These are phyloP conservation scores for Poeciliopsis gracilis DNA, from an alignment of 2,797 vertebrate genomes.

Conservation along the genomic window DNA sequence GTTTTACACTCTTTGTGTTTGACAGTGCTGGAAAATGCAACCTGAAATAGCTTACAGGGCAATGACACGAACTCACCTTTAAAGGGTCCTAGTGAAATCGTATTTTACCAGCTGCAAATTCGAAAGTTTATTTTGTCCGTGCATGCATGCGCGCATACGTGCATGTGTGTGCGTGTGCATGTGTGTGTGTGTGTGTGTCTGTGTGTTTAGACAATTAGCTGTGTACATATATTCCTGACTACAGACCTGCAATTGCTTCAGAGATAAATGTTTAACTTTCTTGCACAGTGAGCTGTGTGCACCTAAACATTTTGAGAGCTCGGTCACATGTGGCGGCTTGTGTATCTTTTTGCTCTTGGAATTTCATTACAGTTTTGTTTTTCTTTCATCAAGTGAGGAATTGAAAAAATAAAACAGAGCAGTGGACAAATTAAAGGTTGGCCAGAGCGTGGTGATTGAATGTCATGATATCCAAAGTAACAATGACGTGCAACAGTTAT, in stretches of 20 bases:
- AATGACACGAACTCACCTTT: slow-evolving; percentile 36
- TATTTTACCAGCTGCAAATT: slow-evolving; percentile 28
- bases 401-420: neutral
- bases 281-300: slow-evolving; percentile 14
- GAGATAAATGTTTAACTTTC: slow-evolving; percentile 17
- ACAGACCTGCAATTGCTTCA: slow-evolving; percentile 14
- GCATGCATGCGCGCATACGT: neutral
- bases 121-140: neutral
- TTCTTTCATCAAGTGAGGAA: neutral
- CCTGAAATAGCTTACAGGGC: slow-evolving; percentile 44
- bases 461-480: neutral
- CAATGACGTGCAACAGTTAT: neutral
- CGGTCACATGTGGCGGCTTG: slow-evolving; percentile 35
- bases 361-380: slow-evolving; percentile 14
- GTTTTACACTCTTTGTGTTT: slow-evolving; percentile 13
- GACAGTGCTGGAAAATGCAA: slow-evolving; percentile 31
- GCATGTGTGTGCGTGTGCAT: neutral
- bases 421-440: neutral
- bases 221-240: slow-evolving; percentile 24
- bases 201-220: neutral
- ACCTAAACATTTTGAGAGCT: slow-evolving; percentile 19
- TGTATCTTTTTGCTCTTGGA: slow-evolving; percentile 10
- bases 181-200: slow-evolving; percentile 4
- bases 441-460: neutral
- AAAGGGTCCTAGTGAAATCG: slow-evolving; percentile 31